Evolutionary conservation across 2,888 invertebrate species (phyloP).

Genomic region (Lasioglossum malachurum): DNA sequence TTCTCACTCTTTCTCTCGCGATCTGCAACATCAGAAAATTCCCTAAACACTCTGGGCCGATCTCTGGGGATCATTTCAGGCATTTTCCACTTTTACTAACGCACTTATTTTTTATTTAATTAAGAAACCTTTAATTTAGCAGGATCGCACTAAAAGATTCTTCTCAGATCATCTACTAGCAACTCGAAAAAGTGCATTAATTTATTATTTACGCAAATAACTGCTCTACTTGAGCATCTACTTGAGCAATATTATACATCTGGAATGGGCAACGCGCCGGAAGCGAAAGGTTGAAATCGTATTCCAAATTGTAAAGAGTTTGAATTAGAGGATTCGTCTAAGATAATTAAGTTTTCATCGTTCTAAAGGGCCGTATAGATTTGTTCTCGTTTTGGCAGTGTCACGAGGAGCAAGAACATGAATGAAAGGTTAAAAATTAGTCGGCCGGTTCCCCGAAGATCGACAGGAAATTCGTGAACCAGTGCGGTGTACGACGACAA

Average conservation of each 20-base stretch:
- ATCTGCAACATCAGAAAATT: constrained; percentile 2
- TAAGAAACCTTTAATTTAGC: too few species aligned
- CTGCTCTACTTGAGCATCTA: too few species aligned
- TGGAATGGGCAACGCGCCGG: too few species aligned
- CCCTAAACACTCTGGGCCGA: background rate
- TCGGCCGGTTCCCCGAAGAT: constrained; percentile 46
- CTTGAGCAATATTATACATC: too few species aligned
- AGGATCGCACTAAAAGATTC: too few species aligned
- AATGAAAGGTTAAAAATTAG: constrained; percentile 19
- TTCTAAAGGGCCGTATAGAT: background rate
- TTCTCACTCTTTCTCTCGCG: background rate
- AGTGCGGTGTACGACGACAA: constrained; percentile 60
- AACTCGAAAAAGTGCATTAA: too few species aligned
- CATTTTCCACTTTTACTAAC: background rate
- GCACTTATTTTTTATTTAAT: background rate
- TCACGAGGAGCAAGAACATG: background rate
- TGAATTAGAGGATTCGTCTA: background rate
- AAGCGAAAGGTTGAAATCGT: background rate
- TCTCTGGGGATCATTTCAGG: background rate
- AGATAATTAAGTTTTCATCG: background rate
- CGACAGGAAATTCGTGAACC: constrained; percentile 54
- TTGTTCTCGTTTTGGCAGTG: background rate
- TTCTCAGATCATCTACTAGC: too few species aligned
- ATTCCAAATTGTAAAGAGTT: background rate
- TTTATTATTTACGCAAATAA: too few species aligned